These are phyloP conservation scores for Spinibarbus caldwelli DNA, from an alignment of 2,797 vertebrate species.

Conservation along the genomic window DNA sequence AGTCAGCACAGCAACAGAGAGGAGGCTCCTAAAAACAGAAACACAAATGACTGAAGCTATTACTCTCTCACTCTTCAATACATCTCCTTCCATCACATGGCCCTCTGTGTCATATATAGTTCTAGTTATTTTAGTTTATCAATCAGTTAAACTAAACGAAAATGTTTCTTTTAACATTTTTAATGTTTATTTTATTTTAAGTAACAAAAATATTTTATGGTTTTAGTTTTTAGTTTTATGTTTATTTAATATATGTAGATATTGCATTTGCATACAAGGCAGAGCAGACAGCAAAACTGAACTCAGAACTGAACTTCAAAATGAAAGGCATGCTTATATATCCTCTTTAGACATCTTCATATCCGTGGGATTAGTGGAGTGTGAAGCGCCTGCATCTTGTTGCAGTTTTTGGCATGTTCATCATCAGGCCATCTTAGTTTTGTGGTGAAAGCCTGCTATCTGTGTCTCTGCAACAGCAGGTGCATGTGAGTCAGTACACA, in stretches of 20 bases:
- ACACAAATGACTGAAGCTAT: constrained; percentile 57
- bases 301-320: background rate
- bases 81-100: constrained; percentile 12
- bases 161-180: too few relatives aligned
- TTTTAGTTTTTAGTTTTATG: too few relatives aligned
- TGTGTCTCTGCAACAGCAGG: constrained; percentile 42
- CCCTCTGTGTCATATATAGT: background rate
- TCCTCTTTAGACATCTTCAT: background rate
- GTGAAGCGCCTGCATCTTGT: constrained; percentile 13
- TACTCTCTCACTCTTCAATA: constrained; percentile 48
- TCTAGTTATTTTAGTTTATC: too few relatives aligned
- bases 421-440: background rate
- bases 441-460: background rate
- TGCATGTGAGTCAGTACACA: constrained; percentile 47
- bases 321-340: background rate
- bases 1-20: constrained; percentile 48
- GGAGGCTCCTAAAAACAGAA: constrained; percentile 53
- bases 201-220: too few relatives aligned
- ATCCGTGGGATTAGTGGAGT: background rate
- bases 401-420: constrained; percentile 28
- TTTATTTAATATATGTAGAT: background rate
- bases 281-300: background rate
- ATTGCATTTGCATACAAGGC: background rate
- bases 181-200: too few relatives aligned
- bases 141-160: too few relatives aligned